Evolutionary conservation across 1,140 invertebrate species (phyloP).

Genomic region (Danaus plexippus): DNA sequence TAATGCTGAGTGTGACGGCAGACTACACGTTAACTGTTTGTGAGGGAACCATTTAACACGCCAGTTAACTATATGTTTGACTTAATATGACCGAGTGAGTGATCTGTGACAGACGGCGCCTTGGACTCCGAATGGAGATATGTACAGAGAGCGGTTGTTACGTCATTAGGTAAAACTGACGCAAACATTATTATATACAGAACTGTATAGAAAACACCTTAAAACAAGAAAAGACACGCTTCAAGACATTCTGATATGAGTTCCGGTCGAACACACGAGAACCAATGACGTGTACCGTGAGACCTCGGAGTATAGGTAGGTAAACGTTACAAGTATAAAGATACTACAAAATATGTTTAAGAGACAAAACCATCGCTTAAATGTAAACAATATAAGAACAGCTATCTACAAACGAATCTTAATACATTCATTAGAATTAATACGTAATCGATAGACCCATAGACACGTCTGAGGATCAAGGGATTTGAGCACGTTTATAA

Average conservation of each 20-base stretch:
- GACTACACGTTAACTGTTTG: too few relatives aligned
- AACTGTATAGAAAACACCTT: conserved; percentile 2
- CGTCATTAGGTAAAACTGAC: too few relatives aligned
- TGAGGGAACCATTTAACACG: too few relatives aligned
- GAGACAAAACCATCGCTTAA: conserved; percentile 6
- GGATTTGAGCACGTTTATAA: conserved; percentile 5
- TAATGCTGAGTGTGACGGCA: too few relatives aligned
- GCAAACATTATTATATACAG: background rate
- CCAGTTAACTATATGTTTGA: too few relatives aligned
- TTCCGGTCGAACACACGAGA: too few relatives aligned
- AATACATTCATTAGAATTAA: background rate
- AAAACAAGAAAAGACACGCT: conserved; percentile 7
- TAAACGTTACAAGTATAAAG: conserved; percentile 7
- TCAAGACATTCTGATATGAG: background rate
- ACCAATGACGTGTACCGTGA: too few relatives aligned
- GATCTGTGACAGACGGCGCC: too few relatives aligned
- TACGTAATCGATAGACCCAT: conserved; percentile 7
- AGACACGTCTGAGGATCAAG: background rate
- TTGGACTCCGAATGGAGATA: too few relatives aligned
- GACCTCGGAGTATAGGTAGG: background rate
- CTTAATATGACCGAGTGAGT: too few relatives aligned
- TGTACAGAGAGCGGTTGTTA: too few relatives aligned
- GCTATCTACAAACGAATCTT: background rate
- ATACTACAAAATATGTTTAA: conserved; percentile 14
- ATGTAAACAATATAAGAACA: conserved; percentile 5